These are phyloP conservation scores for Drosophila cracens DNA, from an alignment of 2,888 invertebrate genomes.

Conservation along the genomic window DNA sequence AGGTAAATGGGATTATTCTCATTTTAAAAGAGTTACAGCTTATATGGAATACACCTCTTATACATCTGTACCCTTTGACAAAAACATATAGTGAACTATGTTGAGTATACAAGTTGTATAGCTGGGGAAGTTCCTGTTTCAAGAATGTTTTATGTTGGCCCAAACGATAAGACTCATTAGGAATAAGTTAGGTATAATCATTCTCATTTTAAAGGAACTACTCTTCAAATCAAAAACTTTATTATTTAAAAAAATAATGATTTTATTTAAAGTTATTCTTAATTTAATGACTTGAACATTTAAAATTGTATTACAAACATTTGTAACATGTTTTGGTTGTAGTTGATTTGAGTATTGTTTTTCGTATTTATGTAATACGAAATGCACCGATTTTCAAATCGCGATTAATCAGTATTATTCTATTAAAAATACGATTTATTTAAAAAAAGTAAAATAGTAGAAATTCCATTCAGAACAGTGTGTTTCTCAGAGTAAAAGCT, in stretches of 20 bases:
- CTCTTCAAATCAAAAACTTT: not conserved
- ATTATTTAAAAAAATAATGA: not conserved
- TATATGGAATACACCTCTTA: not conserved
- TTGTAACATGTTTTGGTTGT: not conserved
- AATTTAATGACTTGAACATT: not conserved
- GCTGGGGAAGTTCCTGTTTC: too few species aligned
- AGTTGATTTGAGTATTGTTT: not conserved
- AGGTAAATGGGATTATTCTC: not conserved
- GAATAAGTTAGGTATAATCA: not conserved
- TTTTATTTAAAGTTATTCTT: not conserved
- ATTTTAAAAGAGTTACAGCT: not conserved
- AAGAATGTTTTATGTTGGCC: not conserved
- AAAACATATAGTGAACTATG: not conserved
- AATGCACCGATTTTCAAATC: not conserved
- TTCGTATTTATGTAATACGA: not conserved
- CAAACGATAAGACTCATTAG: not conserved
- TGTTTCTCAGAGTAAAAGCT: not conserved
- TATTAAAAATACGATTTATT: accelerated
- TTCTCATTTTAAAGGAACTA: not conserved
- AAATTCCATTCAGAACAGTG: too few species aligned
- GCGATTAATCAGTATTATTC: not conserved
- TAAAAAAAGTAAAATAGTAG: accelerated
- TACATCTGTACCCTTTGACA: not conserved
- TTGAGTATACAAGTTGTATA: too few species aligned
- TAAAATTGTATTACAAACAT: not conserved